Evolutionary conservation across 35 echinoderm and acorn worm genomes (phyloP).

Genomic region (Diadema setosum): DNA sequence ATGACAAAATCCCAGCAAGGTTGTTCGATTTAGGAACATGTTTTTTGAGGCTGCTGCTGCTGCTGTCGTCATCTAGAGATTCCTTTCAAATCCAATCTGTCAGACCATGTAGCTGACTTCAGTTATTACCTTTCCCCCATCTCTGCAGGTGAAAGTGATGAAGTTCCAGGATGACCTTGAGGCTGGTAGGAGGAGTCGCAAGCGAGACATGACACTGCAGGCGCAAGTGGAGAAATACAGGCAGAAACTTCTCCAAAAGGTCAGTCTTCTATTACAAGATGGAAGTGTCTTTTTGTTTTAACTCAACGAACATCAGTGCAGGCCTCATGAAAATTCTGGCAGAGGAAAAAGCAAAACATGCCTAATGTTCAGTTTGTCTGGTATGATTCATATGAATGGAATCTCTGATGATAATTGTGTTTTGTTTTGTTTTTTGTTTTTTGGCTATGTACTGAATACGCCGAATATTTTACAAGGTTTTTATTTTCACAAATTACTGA

Average conservation of each 20-base stretch:
- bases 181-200: slow-evolving; percentile 78
- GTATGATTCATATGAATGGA: too few species aligned
- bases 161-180: slow-evolving; percentile 99
- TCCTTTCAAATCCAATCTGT: background rate
- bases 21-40: background rate
- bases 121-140: background rate
- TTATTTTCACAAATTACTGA: too few species aligned
- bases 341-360: too few species aligned
- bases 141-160: slow-evolving; percentile 99
- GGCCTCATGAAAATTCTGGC: too few species aligned
- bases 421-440: too few species aligned
- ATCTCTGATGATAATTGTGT: too few species aligned
- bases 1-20: background rate
- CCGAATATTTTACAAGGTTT: too few species aligned
- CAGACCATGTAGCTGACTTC: background rate
- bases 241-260: slow-evolving; percentile 92
- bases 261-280: too few species aligned
- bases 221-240: slow-evolving; percentile 89
- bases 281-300: background rate
- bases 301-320: background rate
- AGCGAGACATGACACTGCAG: slow-evolving; percentile 69
- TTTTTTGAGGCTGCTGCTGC: background rate
- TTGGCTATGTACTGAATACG: too few species aligned
- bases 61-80: background rate
- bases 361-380: too few species aligned